Evolutionary conservation across 2,113 vertebrate genomes (phyloP), one percentile per base, ranked within the genome.

Genomic region (Alaudala cheleensis): DNA sequence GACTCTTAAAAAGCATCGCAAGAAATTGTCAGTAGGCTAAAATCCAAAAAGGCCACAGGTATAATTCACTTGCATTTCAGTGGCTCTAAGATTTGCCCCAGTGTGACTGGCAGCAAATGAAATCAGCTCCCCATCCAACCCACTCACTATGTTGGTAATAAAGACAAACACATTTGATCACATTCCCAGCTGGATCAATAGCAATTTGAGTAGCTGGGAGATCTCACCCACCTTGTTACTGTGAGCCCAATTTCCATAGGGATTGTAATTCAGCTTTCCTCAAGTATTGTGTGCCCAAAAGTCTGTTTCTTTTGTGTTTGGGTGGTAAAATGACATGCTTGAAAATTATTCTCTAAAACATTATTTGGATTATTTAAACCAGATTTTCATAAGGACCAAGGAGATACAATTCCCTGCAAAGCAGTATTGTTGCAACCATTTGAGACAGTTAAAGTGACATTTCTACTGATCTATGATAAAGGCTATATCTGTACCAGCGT

Each of bases 101-200:
- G 54, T 2, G 6, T 66, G 71, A 74, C 60, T 40, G 79, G 37
- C 47, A 78, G 44, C 37, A 93, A 94, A 96, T 83, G 44, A 88
- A 94, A 93, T 74, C 67, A 53, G 47, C 10, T 96, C 31, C 50
- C 20, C 64, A 58, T 79, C 26, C 81, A 72, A 65, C 28, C 31
- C 11, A 0, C 31, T 92, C 80, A 56, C 66, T 54, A 2, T n/a
- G 18, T 70, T 0, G 0, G 66, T 96, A 96, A 94, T 91, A 93
- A 93, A 96, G 94, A 93, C 78, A 94, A 95, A 95, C 83, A 91
- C 42, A 65, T 92, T 82, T 94, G 73, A 80, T 86, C 86, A 92
- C 49, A 85, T 73, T 88, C 79, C 65, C 85, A 92, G 79, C 44
- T 88, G 79, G 76, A 95, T 96, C 95, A 92, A 94, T 94, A 96